Evolutionary conservation across 2,113 vertebrate species (phyloP), one percentile per base, ranked within the genome.

Genomic region (Pionites leucogaster): DNA sequence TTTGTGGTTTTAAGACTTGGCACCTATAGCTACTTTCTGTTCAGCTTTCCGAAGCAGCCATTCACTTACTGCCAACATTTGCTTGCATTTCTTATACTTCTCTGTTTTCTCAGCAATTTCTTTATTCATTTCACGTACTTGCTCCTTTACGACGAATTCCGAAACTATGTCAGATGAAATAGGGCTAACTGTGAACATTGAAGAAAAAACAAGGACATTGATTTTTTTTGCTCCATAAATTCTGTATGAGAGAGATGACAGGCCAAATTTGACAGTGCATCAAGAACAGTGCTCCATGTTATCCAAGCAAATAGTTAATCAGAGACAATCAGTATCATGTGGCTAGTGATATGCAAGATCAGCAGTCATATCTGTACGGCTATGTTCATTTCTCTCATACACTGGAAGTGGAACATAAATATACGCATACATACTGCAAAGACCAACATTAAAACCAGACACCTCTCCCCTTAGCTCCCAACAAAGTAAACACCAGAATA

Each of bases 11-110:
- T 44, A 64, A 90, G 47, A 62, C 74, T 78, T 84, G 82, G n/a
- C 76, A 90, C 39, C 81, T 90, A 74, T 3, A 90, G 35, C 75
- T 92, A 82, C 25, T 49, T 87, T 84, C 52, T 83, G 24, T 67
- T 86, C 87, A 91, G 64, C 47, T 94, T 90, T 96, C 67, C 15
- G 3, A 96, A 88, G 63, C 70, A 92, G 62, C 10, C 86, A 50
- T 75, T 93, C 95, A 98, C 98, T 98, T 98, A 99, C 99, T 98
- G 98, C 95, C 89, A 99, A 96, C 97, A 99, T 98, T 88, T 99
- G 99, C 97, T 99, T 99, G 98, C 98, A 99, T 96, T 99, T 99
- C 96, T 98, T 99, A 98, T 99, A 99, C 92, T 99, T 99, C 95
- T 99, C 99, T 87, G 98, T 98, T 97, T 98, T 98, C 91, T 99